Conservation (phyloP, 2,888 invertebrate genomes). For the Macrosoma leucophasiata region DNA sequence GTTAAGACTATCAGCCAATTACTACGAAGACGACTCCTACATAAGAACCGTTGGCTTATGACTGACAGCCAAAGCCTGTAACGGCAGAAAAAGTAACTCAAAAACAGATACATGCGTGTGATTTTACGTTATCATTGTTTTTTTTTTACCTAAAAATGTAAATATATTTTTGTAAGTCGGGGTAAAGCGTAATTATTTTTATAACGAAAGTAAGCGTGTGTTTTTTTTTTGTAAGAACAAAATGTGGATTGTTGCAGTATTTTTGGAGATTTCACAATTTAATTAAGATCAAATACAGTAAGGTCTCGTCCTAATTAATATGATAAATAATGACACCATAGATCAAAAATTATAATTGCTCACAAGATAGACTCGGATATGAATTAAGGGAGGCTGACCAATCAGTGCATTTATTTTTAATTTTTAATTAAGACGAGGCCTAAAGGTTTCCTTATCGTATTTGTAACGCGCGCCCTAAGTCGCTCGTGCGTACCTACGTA, state of each 20-base stretch:
- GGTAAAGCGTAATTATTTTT: not conserved
- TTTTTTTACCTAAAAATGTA: not conserved
- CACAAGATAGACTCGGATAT: constrained; percentile 1
- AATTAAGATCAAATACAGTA: not conserved
- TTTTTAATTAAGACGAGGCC: constrained; percentile 8
- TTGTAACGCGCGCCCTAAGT: constrained; percentile 8
- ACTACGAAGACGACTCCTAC: constrained; percentile 55
- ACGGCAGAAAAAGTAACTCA: constrained; percentile 19
- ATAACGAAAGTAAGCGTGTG: not conserved
- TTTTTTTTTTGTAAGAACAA: not conserved
- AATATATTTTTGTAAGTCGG: constrained; percentile 3
- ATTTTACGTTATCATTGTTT: constrained; percentile 9
- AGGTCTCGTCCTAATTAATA: not conserved
- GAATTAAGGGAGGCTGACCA: constrained; percentile 2
- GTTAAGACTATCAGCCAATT: constrained; percentile 57
- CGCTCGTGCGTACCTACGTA: constrained; percentile 21
- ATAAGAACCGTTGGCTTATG: constrained; percentile 61
- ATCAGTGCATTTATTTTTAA: constrained; percentile 5
- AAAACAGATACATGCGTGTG: constrained; percentile 28
- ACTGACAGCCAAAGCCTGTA: constrained; percentile 49
- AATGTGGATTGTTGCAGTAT: not conserved
- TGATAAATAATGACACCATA: not conserved
- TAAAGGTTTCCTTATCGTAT: constrained; percentile 5
- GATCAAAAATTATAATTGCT: not conserved
- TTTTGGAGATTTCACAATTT: not conserved